Percentiles rank a stretch among this genome's conserved stretches.
Evolutionary conservation across 2,888 invertebrate species (phyloP).

Genomic region (Dryobotodes eremita): DNA sequence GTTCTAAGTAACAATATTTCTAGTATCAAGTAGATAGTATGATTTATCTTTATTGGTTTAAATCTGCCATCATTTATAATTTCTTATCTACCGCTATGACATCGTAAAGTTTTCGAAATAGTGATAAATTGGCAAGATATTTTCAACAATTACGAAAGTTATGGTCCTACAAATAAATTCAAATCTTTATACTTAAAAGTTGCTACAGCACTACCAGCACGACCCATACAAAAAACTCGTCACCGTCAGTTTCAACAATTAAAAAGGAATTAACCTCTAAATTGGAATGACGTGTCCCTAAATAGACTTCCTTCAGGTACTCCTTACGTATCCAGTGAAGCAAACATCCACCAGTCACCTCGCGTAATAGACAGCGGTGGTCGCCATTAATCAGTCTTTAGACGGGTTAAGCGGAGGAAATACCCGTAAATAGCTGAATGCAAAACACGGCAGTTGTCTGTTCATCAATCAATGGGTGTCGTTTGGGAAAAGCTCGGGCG

Average conservation of each 20-base stretch:
- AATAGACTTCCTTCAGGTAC: constrained; percentile 67
- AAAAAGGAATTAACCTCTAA: constrained; percentile 61
- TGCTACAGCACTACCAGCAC: background rate
- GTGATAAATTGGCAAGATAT: constrained; percentile 34
- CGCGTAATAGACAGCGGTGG: constrained; percentile 81
- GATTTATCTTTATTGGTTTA: constrained; percentile 26
- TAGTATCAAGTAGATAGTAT: constrained; percentile 4
- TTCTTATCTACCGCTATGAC: constrained; percentile 32
- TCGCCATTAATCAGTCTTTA: constrained; percentile 86
- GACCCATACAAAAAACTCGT: background rate
- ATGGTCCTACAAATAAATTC: background rate
- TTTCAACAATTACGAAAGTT: constrained; percentile 13
- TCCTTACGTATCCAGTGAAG: constrained; percentile 71
- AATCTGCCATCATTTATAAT: constrained; percentile 47
- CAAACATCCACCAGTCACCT: constrained; percentile 77
- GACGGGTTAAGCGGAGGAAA: constrained; percentile 90
- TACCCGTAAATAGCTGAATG: constrained; percentile 90
- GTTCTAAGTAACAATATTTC: background rate
- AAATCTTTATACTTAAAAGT: background rate
- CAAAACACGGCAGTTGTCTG: constrained; percentile 89
- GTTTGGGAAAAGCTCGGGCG: constrained; percentile 63
- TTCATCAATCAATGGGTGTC: constrained; percentile 87
- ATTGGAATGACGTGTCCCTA: constrained; percentile 60
- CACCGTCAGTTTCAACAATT: constrained; percentile 28
- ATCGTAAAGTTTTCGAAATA: constrained; percentile 20